These are phyloP conservation scores for Saccopteryx bilineata DNA, from an alignment of 2,113 vertebrate species.

Conservation along the genomic window DNA sequence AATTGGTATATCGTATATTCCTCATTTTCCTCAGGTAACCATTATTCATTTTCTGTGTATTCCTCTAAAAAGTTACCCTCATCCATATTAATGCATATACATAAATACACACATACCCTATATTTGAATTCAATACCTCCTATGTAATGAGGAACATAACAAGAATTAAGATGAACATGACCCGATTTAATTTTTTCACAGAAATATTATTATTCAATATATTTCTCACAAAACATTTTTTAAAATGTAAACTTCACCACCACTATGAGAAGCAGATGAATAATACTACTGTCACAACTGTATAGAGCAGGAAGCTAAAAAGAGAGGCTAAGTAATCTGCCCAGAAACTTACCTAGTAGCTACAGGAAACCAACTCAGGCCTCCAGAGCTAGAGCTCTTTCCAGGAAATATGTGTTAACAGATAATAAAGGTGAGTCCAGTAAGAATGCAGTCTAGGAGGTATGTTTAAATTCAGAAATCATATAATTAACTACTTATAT, in stretches of 20 bases:
- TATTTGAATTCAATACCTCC: conserved; percentile 3
- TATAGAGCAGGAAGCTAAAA: neutral
- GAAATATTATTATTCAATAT: conserved; percentile 22
- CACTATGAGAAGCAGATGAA: neutral
- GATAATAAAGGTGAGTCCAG: conserved; percentile 11
- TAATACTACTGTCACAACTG: neutral
- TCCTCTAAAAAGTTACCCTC: conserved; percentile 16
- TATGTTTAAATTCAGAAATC: conserved; percentile 47
- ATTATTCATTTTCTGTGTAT: conserved; percentile 10
- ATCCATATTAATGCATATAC: neutral
- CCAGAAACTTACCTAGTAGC: neutral
- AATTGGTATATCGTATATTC: neutral
- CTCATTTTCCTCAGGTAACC: conserved; percentile 20
- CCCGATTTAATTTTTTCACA: conserved; percentile 44
- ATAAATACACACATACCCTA: neutral
- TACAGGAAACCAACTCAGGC: conserved; percentile 33
- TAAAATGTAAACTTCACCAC: conserved; percentile 22
- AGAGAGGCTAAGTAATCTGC: neutral
- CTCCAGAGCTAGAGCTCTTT: neutral
- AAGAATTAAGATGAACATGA: neutral
- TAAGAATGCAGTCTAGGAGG: conserved; percentile 1
- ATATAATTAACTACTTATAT: conserved; percentile 15
- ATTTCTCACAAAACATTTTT: conserved; percentile 40
- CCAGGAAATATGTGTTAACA: neutral
- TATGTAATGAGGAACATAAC: neutral